These are phyloP conservation scores for Agapornis roseicollis DNA, from an alignment of 2,113 vertebrate genomes.

Conservation along the genomic window DNA sequence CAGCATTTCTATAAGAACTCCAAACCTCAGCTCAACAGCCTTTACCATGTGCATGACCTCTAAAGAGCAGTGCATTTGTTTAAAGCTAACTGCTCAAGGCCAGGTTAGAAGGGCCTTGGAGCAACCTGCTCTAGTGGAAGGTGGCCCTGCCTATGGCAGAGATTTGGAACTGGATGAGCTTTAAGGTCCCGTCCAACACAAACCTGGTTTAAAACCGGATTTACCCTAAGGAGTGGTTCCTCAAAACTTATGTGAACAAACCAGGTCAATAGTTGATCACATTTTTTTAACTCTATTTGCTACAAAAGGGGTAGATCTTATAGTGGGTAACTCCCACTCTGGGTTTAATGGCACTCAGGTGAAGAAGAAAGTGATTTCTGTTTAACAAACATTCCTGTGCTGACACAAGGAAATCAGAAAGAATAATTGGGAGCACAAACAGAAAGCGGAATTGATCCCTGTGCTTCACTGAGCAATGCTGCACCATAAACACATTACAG, in stretches of 20 bases:
- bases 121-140: neutral
- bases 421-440: neutral
- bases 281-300: neutral
- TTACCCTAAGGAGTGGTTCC: neutral
- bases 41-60: rapidly evolving
- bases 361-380: neutral
- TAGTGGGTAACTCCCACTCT: neutral
- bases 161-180: neutral
- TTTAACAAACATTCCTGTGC: neutral
- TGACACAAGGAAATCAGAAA: neutral
- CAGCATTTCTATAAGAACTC: neutral
- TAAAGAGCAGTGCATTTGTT: neutral
- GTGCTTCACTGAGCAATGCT: neutral
- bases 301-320: neutral
- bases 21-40: neutral
- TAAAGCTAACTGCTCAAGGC: neutral
- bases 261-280: neutral
- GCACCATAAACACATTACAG: neutral
- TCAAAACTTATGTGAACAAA: neutral
- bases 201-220: neutral
- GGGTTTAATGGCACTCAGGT: neutral
- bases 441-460: neutral
- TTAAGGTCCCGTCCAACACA: neutral
- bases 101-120: neutral
- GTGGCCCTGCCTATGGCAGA: neutral